These are phyloP conservation scores for Spongia lamella DNA, from an alignment of 37 sponge, comb jelly and placozoan species.

Conservation along the genomic window DNA sequence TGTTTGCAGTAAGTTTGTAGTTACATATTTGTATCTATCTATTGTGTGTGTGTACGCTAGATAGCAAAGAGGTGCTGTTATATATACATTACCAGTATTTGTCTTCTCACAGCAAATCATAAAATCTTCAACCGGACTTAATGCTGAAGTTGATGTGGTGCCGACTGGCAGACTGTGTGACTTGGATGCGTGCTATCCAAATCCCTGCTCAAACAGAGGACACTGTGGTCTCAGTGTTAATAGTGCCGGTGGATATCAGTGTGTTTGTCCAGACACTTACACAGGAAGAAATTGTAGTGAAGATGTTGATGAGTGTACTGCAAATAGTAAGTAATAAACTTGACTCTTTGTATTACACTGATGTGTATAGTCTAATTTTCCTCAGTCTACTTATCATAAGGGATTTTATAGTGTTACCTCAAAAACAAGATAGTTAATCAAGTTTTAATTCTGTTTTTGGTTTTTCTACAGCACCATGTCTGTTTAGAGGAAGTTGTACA, in stretches of 20 bases:
- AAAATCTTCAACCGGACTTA: neutral
- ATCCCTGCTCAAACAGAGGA: conserved; percentile 66
- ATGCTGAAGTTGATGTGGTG: conserved; percentile 1
- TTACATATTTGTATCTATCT: too few species aligned
- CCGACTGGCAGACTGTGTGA: conserved; percentile 37
- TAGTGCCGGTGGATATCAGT: conserved; percentile 40
- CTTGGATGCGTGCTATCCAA: conserved; percentile 55
- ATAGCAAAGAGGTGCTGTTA: too few species aligned
- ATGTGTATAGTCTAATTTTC: too few species aligned
- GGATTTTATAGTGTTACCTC: too few species aligned
- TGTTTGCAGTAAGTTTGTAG: conserved; percentile 1
- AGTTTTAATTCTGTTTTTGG: neutral
- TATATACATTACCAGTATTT: too few species aligned
- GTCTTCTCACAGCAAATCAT: neutral
- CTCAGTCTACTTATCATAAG: too few species aligned
- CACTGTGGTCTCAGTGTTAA: conserved; percentile 6
- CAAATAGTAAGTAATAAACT: neutral
- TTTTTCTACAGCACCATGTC: conserved; percentile 49
- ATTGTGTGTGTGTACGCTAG: too few species aligned
- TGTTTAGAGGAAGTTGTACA: conserved; percentile 50
- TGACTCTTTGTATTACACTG: too few species aligned
- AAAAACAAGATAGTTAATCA: neutral
- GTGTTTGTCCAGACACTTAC: conserved; percentile 46
- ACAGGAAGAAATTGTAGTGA: conserved; percentile 43
- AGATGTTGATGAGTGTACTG: conserved; percentile 51